phyloP scores from a whole-genome alignment of 2,797 vertebrate species.

The Liparis tanakae region DNA sequence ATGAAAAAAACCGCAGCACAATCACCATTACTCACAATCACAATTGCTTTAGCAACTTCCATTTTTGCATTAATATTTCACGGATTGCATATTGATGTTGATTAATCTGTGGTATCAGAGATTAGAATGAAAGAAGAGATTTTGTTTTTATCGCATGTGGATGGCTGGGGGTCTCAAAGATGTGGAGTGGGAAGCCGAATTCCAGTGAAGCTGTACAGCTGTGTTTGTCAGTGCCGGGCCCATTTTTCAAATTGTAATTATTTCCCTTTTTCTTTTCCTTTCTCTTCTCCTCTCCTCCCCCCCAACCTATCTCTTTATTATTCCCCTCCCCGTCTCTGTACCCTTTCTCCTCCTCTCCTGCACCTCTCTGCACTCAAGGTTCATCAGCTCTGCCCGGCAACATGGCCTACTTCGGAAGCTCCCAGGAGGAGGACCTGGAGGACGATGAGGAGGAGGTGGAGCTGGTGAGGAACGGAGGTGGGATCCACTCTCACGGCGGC shows the following conservation, averaged over 20 bases:
- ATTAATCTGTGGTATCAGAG: conserved; percentile 30
- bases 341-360: conserved; percentile 8
- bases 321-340: conserved; percentile 16
- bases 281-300: background rate
- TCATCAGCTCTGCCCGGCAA: conserved; percentile 94
- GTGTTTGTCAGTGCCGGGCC: background rate
- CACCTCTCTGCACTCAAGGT: conserved; percentile 82
- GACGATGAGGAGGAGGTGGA: conserved; percentile 88
- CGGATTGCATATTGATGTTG: conserved; percentile 31
- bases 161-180: conserved; percentile 1
- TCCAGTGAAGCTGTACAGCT: background rate
- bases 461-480: conserved; percentile 76
- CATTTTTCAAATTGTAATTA: conserved; percentile 15
- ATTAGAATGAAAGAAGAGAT: conserved; percentile 21
- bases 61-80: conserved; percentile 57
- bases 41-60: conserved; percentile 39
- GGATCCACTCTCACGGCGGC: conserved; percentile 67
- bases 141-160: conserved; percentile 4
- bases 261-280: background rate
- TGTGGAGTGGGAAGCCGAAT: background rate
- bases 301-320: conserved; percentile 11
- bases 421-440: conserved; percentile 95
- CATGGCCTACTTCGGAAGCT: conserved; percentile 97
- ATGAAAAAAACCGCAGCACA: conserved; percentile 55
- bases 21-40: conserved; percentile 54